Conservation (phyloP, 2,888 invertebrate genomes). For the Coleophora flavipennella region DNA sequence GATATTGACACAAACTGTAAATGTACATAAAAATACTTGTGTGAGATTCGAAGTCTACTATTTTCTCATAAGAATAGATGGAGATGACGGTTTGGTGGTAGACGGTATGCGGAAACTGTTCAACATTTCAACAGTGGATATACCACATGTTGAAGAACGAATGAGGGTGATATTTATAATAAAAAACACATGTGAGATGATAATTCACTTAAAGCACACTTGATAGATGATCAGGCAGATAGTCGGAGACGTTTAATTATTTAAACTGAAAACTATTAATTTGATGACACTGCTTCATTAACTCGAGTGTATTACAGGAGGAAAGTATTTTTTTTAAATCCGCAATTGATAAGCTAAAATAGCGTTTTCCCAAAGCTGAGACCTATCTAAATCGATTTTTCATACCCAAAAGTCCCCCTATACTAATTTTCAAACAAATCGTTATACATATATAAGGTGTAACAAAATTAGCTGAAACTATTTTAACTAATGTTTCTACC, state of each 20-base stretch:
- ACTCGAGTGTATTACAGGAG: constrained; percentile 1
- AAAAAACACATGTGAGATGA: constrained; percentile 10
- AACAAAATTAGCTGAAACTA: no score
- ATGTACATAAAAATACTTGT: constrained; percentile 30
- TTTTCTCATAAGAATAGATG: constrained; percentile 30
- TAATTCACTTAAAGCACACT: neutral
- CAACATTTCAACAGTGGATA: constrained; percentile 21
- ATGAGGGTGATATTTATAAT: constrained; percentile 11
- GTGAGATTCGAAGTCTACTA: constrained; percentile 28
- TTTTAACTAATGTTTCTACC: no score
- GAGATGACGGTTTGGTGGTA: neutral
- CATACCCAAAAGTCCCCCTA: no score
- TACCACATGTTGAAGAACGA: constrained; percentile 15
- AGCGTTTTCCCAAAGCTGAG: no score
- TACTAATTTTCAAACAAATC: no score
- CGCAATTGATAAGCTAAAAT: no score
- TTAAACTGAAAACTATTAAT: constrained; percentile 5
- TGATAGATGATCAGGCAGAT: no score
- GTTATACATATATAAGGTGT: no score
- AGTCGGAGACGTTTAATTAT: neutral
- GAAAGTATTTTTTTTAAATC: neutral
- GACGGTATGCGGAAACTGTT: constrained; percentile 31
- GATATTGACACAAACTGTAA: constrained; percentile 25
- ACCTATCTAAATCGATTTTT: no score
- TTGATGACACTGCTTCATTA: constrained; percentile 5